Evolutionary conservation across 2,888 invertebrate species (phyloP), one percentile per base, ranked within the genome.

Genomic region (Rhyacophila evoluta): DNA sequence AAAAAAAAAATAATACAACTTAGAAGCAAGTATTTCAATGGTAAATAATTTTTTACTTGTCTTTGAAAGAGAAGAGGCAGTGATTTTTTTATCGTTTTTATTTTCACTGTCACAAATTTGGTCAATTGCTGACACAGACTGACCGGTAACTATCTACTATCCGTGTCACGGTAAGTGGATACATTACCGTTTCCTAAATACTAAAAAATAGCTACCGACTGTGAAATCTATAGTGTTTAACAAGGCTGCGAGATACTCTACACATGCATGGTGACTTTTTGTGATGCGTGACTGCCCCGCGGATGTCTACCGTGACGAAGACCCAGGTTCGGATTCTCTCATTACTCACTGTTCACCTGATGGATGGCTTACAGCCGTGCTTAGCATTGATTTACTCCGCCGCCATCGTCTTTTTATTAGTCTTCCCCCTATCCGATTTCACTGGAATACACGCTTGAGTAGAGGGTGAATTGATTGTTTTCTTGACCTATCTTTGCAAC

Each of bases 291-390:
- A 72, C 41, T 28, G 74, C 27, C 37, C 78, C 41, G 72, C 37
- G 39, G 12, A 68, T 72, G 72, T 39, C 72, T 72, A 36, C 72
- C 72, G 72, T 25, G 79, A 68, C 75, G 74, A 37, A 75, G 79
- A 27, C 72, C 27, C 77, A 78, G 81, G 81, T 79, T 81, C 80
- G 80, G 71, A 79, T 76, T 74, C 41, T 39, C 29, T 78, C 81
- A 81, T 81, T 80, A 80, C 77, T 81, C 80, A 81, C 74, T 79
- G 80, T 72, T 71, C 72, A 39, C 73, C 78, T 80, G 81, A 81
- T 80, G 80, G 81, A 81, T 81, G 80, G 80, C 38, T 28, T 68
- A 37, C 71, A 70, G 70, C 76, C 78, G 70, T 78, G 75, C 78
- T 74, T 76, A 70, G 78, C 80, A 78, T 81, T 81, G 80, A 81